Conservation (phyloP, 2,888 invertebrate genomes). For the Microdon myrmicae region DNA sequence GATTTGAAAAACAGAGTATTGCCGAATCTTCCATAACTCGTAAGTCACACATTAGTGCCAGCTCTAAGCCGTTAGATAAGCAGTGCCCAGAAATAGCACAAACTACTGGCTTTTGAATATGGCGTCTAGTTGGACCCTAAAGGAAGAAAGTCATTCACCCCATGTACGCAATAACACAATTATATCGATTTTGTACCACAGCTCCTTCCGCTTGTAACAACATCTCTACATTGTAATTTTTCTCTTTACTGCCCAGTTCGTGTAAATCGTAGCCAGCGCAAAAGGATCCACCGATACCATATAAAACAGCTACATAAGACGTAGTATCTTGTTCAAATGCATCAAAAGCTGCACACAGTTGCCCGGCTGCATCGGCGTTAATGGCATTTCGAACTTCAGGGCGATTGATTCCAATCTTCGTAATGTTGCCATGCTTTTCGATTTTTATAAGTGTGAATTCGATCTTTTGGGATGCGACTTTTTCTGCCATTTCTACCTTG, state of each 20-base stretch:
- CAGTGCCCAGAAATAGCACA: constrained; percentile 91
- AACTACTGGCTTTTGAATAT: constrained; percentile 85
- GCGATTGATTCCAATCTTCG: constrained; percentile 87
- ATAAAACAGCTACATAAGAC: constrained; percentile 79
- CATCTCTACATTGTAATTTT: constrained; percentile 65
- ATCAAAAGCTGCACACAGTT: constrained; percentile 78
- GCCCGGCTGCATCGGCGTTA: constrained; percentile 74
- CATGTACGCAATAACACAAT: too few relatives aligned
- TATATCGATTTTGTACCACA: constrained; percentile 69
- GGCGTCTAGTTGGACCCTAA: constrained; percentile 75
- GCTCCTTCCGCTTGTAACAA: constrained; percentile 67
- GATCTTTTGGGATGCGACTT: too few relatives aligned
- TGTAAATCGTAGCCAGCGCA: constrained; percentile 91
- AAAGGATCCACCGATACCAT: constrained; percentile 92
- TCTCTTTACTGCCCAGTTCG: constrained; percentile 71
- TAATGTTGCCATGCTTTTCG: constrained; percentile 75
- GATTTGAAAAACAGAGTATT: constrained; percentile 81
- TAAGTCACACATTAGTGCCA: constrained; percentile 91
- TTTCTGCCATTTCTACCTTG: too few relatives aligned
- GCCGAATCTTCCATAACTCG: constrained; percentile 88
- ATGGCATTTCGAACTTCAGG: constrained; percentile 86
- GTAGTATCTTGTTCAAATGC: constrained; percentile 82
- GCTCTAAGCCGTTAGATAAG: constrained; percentile 90
- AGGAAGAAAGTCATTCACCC: constrained; percentile 31
- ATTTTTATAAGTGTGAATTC: too few relatives aligned